Evolutionary conservation across 2,797 vertebrate species (phyloP), one percentile per base, ranked within the genome.

Genomic region (Streptopelia turtur): DNA sequence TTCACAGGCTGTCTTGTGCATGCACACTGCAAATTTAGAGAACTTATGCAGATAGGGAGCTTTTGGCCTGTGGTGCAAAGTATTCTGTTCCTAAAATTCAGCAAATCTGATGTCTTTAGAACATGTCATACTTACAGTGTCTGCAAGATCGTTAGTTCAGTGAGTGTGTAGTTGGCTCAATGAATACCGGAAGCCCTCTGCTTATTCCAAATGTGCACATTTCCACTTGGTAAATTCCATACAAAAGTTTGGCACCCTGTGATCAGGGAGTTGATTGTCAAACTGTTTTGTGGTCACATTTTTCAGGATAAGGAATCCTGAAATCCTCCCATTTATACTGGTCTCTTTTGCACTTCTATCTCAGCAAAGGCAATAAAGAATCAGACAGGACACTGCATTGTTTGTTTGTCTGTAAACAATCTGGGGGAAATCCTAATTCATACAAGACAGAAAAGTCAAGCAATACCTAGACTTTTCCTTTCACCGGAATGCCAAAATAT

Each of bases 31-130:
- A 86, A 65, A 91, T 81, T 78, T 61, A 86, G 20, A 50, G 30
- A 88, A 78, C 80, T 57, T 71, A 57, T 81, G 37, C 33, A 65
- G 55, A 69, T 10, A 65, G 5, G 13, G 13, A 88, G 43, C 4
- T 65, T 86, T 94, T 90, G 33, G n/a, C 65, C 83, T 93, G 33
- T 70, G 31, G 45, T 82, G 15, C 13, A 66, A 79, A 24, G 37
- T 45, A 65, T 92, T 91, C 60, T 75, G 18, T 39, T 79, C 43
- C 66, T 82, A 87, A 91, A 90, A 84, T 66, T 87, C 60, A 85
- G 14, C 22, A 96, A 85, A 91, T 66, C 43, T 70, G 35, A 87
- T 70, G 28, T 45, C 60, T 93, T 84, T 60, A 83, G 56, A 89
- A 87, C 6, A 37, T 20, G 20, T 85, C 60, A 93, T 59, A 33